phyloP scores from a whole-genome alignment of 2,888 invertebrate species.

The Cosmorhoe ocellata region DNA sequence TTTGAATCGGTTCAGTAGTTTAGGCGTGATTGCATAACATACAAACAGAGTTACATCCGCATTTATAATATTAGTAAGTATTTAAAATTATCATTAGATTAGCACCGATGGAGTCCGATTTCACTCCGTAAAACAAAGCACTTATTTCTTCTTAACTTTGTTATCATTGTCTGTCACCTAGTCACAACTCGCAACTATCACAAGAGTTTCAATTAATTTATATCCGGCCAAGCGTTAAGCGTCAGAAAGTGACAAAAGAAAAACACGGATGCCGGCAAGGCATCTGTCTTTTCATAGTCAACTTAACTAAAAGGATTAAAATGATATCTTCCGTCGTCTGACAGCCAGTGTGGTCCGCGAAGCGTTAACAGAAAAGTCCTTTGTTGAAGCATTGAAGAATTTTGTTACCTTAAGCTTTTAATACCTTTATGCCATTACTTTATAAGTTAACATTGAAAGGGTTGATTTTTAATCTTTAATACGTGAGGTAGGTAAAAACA shows the following conservation, averaged over 20 bases:
- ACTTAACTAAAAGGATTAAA: conserved; percentile 83
- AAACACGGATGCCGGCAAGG: conserved; percentile 66
- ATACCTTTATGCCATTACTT: conserved; percentile 79
- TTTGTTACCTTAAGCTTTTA: conserved; percentile 79
- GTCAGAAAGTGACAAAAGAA: conserved; percentile 67
- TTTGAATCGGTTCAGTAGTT: too few relatives aligned
- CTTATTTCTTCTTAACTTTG: conserved; percentile 4
- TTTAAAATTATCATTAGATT: too few relatives aligned
- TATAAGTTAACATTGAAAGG: conserved; percentile 77
- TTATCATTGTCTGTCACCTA: conserved; percentile 12
- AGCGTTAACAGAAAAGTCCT: conserved; percentile 76
- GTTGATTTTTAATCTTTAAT: conserved; percentile 74
- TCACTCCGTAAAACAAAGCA: too few relatives aligned
- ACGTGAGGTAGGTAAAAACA: conserved; percentile 64
- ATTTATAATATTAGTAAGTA: too few relatives aligned
- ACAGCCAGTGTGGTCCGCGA: conserved; percentile 77
- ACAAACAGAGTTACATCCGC: too few relatives aligned
- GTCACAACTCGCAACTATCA: conserved; percentile 39
- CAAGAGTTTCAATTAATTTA: conserved; percentile 50
- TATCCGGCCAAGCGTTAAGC: conserved; percentile 56
- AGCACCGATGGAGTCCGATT: too few relatives aligned
- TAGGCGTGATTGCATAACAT: too few relatives aligned
- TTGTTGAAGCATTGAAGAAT: conserved; percentile 67
- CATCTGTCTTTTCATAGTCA: conserved; percentile 80
- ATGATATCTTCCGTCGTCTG: conserved; percentile 80